A percentile compares a stretch with the other conserved stretches of the same genome.
Conservation (phyloP, 2,888 invertebrate genomes). For the Eupeodes luniger region DNA sequence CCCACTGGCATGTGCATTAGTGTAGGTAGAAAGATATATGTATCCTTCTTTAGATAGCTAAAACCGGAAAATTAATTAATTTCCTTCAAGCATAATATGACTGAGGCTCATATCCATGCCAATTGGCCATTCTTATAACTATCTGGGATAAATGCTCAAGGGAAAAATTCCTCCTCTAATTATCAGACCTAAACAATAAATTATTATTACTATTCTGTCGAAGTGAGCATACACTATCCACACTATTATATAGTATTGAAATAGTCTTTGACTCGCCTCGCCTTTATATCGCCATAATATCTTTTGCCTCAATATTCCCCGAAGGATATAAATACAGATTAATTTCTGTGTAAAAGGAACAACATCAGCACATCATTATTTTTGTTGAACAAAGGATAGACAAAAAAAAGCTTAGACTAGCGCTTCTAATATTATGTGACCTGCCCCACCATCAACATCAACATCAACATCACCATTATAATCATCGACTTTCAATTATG, state of each 20-base stretch:
- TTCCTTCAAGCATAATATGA: background rate
- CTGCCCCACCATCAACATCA: background rate
- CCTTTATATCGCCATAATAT: background rate
- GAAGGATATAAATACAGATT: conserved; percentile 26
- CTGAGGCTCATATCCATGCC: background rate
- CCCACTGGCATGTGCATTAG: too few relatives aligned
- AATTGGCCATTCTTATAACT: background rate
- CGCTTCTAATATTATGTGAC: too few relatives aligned
- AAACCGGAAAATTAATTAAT: conserved; percentile 20
- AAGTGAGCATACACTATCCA: background rate
- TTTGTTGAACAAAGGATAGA: background rate
- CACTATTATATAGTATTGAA: too few relatives aligned
- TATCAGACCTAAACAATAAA: conserved; percentile 56
- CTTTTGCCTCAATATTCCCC: background rate
- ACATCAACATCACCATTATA: background rate
- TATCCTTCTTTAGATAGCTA: background rate
- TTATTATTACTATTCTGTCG: conserved; percentile 33
- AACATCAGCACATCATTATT: conserved; percentile 63
- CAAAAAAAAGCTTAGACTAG: background rate
- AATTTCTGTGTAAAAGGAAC: conserved; percentile 46
- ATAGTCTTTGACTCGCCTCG: background rate
- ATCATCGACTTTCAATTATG: background rate
- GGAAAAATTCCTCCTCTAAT: conserved; percentile 24
- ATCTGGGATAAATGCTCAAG: background rate
- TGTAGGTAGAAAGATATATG: too few relatives aligned